Conservation (phyloP, 2,797 vertebrate species). For the Protonibea diacanthus region DNA sequence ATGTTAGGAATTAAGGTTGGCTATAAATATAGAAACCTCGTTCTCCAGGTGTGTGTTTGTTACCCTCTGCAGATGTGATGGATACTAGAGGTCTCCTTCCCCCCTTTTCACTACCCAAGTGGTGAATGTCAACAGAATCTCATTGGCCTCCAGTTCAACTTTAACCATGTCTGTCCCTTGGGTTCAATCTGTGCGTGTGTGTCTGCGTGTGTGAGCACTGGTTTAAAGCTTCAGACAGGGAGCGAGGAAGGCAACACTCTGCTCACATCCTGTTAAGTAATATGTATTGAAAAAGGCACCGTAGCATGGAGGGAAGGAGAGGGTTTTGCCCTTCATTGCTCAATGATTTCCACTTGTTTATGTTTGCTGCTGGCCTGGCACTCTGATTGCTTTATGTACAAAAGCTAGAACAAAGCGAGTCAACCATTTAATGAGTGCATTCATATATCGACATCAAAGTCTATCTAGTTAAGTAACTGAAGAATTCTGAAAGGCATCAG, state of each 20-base stretch:
- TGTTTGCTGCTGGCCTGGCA: neutral
- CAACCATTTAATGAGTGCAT: conserved; percentile 34
- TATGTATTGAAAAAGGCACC: conserved; percentile 50
- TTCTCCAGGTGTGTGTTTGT: conserved; percentile 63
- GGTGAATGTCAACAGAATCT: conserved; percentile 75
- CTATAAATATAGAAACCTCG: conserved; percentile 60
- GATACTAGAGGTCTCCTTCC: conserved; percentile 50
- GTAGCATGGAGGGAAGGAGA: conserved; percentile 29
- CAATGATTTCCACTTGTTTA: conserved; percentile 47
- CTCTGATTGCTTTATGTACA: conserved; percentile 31
- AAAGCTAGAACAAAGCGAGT: conserved; percentile 34
- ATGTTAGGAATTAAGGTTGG: conserved; percentile 52
- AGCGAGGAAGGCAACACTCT: conserved; percentile 27
- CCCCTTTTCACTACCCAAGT: conserved; percentile 33
- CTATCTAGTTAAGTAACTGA: conserved; percentile 6
- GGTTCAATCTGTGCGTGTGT: conserved; percentile 46
- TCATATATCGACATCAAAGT: conserved; percentile 26
- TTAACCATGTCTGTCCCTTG: conserved; percentile 60
- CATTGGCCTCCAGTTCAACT: conserved; percentile 79
- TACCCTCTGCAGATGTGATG: conserved; percentile 63
- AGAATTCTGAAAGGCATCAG: neutral
- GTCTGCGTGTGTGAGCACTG: conserved; percentile 19
- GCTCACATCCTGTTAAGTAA: conserved; percentile 53
- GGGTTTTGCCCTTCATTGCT: conserved; percentile 48
- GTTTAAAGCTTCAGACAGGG: conserved; percentile 33